Percentiles rank a stretch among this genome's conserved stretches.
phyloP scores from a whole-genome alignment of 2,888 invertebrate genomes.

The Metellina segmentata region DNA sequence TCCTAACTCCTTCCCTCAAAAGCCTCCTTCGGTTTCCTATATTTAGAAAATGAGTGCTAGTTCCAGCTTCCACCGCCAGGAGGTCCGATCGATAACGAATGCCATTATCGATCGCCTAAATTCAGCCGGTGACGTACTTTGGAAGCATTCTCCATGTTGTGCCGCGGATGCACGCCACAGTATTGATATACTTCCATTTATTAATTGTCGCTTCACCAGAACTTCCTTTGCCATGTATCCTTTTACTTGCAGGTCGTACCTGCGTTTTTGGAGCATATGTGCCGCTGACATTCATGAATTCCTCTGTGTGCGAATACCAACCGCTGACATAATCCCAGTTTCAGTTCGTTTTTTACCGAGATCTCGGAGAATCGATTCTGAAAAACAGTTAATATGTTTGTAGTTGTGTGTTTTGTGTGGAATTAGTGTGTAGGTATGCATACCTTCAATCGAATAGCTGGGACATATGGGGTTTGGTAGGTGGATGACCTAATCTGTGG shows the following conservation, averaged over 20 bases:
- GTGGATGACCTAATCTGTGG: no score
- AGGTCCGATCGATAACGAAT: conserved; percentile 66
- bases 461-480: no score
- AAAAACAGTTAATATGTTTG: no score
- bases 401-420: no score
- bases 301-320: no score
- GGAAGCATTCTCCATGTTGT: conserved; percentile 71
- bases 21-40: conserved; percentile 24
- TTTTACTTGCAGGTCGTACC: conserved; percentile 15
- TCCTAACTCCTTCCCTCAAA: neutral
- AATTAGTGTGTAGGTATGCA: no score
- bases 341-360: no score
- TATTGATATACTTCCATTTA: conserved; percentile 4
- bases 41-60: conserved; percentile 36
- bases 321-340: no score
- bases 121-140: conserved; percentile 61
- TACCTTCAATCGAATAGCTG: no score
- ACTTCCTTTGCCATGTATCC: conserved; percentile 55
- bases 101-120: conserved; percentile 65
- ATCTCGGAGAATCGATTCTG: no score
- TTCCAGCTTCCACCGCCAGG: conserved; percentile 38
- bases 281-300: no score
- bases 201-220: neutral
- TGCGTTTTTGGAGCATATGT: neutral
- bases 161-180: conserved; percentile 21